Percentiles rank a stretch among this genome's conserved stretches.
These are phyloP conservation scores for Apogon hyalosoma DNA, from an alignment of 2,797 vertebrate species.

Conservation along the genomic window DNA sequence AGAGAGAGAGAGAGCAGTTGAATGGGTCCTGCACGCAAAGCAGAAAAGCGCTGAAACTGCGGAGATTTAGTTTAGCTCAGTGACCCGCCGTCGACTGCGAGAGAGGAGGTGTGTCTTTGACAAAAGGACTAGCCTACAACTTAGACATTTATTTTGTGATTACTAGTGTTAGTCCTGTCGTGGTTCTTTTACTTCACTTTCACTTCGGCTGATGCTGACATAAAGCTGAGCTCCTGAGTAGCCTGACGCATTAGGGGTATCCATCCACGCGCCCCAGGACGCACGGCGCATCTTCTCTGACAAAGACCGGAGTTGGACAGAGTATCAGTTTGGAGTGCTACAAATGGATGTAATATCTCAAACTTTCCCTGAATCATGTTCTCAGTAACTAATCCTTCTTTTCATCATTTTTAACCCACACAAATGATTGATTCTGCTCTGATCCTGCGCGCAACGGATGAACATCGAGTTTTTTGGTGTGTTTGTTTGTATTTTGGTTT, in stretches of 20 bases:
- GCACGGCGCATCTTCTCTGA: slow-evolving; percentile 65
- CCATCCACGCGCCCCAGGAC: slow-evolving; percentile 68
- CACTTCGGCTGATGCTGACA: slow-evolving; percentile 67
- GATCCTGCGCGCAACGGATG: slow-evolving; percentile 61
- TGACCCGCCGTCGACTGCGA: slow-evolving; percentile 36
- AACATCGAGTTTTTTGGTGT: slow-evolving; percentile 56
- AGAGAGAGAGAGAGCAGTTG: slow-evolving; percentile 69
- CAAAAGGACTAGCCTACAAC: slow-evolving; percentile 28
- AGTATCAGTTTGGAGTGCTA: slow-evolving; percentile 53
- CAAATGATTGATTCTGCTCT: slow-evolving; percentile 43
- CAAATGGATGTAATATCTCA: slow-evolving; percentile 62
- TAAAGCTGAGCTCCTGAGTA: slow-evolving; percentile 61
- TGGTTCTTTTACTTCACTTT: slow-evolving; percentile 15
- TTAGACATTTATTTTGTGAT: slow-evolving; percentile 10
- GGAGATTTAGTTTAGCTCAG: slow-evolving; percentile 69
- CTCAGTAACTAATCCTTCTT: slow-evolving; percentile 6
- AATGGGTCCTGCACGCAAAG: slow-evolving; percentile 77
- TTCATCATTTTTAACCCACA: slow-evolving; percentile 18
- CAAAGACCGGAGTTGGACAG: slow-evolving; percentile 19
- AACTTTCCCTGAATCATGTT: slow-evolving; percentile 35
- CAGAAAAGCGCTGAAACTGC: slow-evolving; percentile 78
- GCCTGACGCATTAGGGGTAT: slow-evolving; percentile 53
- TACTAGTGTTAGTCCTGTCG: slow-evolving; percentile 1
- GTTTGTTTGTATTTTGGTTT: slow-evolving; percentile 31
- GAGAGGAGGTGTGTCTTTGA: slow-evolving; percentile 55